These are phyloP conservation scores for Calameuta pallipes DNA, from an alignment of 2,888 invertebrate species.

Conservation along the genomic window DNA sequence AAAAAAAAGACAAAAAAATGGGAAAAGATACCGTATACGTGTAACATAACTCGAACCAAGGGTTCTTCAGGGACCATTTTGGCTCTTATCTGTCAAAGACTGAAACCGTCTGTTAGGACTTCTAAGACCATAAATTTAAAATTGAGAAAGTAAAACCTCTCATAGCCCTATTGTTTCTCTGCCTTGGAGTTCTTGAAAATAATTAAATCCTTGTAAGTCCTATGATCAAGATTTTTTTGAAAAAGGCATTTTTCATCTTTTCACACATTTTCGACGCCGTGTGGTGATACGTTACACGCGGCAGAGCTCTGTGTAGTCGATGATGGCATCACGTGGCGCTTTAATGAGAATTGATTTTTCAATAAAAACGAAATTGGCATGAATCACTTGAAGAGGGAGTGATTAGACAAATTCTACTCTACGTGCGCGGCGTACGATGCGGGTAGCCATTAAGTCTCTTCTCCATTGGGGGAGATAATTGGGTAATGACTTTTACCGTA, in stretches of 20 bases:
- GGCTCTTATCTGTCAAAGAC: not conserved
- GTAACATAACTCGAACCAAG: not conserved
- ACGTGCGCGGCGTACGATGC: conserved; percentile 20
- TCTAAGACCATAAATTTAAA: not conserved
- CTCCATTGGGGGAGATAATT: conserved; percentile 37
- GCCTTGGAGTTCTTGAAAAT: not conserved
- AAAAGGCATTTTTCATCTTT: not conserved
- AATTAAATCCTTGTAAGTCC: not conserved
- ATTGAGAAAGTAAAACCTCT: not conserved
- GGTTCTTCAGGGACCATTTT: not conserved
- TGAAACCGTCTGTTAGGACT: not conserved
- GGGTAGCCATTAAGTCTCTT: conserved; percentile 26
- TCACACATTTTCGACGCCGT: not conserved
- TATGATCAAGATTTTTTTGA: not conserved
- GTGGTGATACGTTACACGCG: not conserved
- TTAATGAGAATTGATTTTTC: conserved; percentile 49
- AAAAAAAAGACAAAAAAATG: not conserved
- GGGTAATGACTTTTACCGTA: conserved; percentile 25
- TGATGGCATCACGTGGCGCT: conserved; percentile 36
- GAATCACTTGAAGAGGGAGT: conserved; percentile 37
- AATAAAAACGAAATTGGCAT: conserved; percentile 46
- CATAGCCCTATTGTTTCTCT: not conserved
- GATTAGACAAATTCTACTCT: conserved; percentile 3
- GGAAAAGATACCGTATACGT: not conserved
- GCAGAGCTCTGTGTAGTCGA: conserved; percentile 5